Conservation (phyloP, 2,888 invertebrate species). For the Psylliodes chrysocephalus region DNA sequence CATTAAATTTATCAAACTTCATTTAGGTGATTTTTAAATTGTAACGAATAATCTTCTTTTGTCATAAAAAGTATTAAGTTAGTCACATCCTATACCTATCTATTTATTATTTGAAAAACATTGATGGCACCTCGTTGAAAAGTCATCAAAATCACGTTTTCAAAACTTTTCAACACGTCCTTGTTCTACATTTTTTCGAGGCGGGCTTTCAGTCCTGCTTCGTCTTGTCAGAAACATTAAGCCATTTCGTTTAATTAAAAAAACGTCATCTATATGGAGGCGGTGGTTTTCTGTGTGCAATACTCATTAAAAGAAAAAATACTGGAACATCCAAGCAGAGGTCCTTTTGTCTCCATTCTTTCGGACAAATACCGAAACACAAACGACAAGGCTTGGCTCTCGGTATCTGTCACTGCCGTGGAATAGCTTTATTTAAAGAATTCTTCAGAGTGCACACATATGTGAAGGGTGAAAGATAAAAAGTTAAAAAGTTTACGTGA, state of each 20-base stretch:
- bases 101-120: neutral
- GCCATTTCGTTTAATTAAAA: conserved; percentile 33
- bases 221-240: conserved; percentile 29
- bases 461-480: neutral
- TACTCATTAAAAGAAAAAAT: conserved; percentile 30
- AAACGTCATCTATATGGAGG: conserved; percentile 29
- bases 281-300: conserved; percentile 28
- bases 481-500: too few species aligned
- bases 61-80: too few species aligned
- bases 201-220: conserved; percentile 3
- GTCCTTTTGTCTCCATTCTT: conserved; percentile 30
- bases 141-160: conserved; percentile 12
- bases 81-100: too few species aligned
- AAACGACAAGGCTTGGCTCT: conserved; percentile 15
- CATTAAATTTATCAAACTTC: too few species aligned
- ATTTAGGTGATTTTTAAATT: too few species aligned
- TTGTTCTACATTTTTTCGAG: conserved; percentile 16
- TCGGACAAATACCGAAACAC: conserved; percentile 29
- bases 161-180: conserved; percentile 5
- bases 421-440: conserved; percentile 21
- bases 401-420: neutral
- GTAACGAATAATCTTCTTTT: too few species aligned
- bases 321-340: conserved; percentile 22
- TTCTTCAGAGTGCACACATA: conserved; percentile 6
- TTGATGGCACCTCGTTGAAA: conserved; percentile 1